Evolutionary conservation across 2,797 vertebrate genomes (phyloP).

Genomic region (Megalops cyprinoides): DNA sequence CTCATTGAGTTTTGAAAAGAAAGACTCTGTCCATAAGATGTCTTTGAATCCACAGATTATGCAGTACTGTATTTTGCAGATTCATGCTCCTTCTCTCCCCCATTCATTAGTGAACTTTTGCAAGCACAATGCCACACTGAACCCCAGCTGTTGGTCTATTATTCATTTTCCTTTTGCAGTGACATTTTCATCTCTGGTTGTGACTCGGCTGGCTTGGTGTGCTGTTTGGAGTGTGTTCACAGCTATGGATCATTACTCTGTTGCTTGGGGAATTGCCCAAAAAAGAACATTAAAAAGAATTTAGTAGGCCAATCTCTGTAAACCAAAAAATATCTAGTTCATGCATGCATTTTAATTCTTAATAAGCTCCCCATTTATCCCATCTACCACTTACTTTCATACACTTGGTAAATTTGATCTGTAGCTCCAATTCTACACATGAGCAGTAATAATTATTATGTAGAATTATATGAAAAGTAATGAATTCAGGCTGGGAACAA

Average conservation of each 20-base stretch:
- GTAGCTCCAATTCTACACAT: neutral
- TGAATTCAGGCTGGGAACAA: too few relatives aligned
- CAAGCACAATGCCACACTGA: slow-evolving; percentile 27
- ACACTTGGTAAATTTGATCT: neutral
- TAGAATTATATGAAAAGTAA: neutral
- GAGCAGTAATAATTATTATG: neutral
- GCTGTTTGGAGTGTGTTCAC: neutral
- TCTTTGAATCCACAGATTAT: neutral
- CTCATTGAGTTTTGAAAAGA: too few relatives aligned
- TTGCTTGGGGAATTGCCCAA: slow-evolving; percentile 32
- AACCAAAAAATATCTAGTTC: slow-evolving; percentile 39
- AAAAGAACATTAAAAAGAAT: slow-evolving; percentile 35
- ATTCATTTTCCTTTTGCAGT: slow-evolving; percentile 22
- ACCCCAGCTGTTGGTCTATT: slow-evolving; percentile 36
- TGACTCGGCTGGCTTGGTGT: neutral
- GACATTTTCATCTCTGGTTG: neutral
- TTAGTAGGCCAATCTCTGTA: slow-evolving; percentile 43
- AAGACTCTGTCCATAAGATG: slow-evolving; percentile 19
- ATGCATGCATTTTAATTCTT: slow-evolving; percentile 27
- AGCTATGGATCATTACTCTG: slow-evolving; percentile 21
- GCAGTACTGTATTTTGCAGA: neutral
- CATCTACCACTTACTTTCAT: slow-evolving; percentile 6
- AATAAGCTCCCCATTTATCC: slow-evolving; percentile 3
- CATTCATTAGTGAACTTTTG: slow-evolving; percentile 25
- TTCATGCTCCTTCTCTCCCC: neutral